Evolutionary conservation across 53 echinoderm and acorn worm species (phyloP).

Genomic region (Holothuria leucospilota): DNA sequence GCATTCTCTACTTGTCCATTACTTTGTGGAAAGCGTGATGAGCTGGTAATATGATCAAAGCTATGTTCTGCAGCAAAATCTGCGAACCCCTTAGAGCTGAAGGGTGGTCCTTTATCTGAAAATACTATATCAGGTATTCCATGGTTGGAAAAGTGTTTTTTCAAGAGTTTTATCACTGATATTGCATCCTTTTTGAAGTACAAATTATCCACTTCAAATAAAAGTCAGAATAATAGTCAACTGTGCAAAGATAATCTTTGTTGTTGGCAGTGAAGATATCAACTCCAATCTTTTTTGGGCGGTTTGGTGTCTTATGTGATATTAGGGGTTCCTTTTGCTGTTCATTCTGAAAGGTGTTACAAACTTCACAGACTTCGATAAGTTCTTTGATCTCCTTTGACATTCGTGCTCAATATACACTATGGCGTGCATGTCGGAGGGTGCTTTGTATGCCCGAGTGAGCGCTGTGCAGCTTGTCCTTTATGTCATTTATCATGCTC

Average conservation of each 20-base stretch:
- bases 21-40: constrained; percentile 63
- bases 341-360: too few species aligned
- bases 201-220: constrained; percentile 64
- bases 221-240: constrained; percentile 70
- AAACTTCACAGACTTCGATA: too few species aligned
- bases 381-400: constrained; percentile 39
- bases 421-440: constrained; percentile 63
- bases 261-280: constrained; percentile 40
- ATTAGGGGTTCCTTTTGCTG: too few species aligned
- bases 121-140: constrained; percentile 49
- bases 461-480: constrained; percentile 64
- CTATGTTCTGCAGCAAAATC: constrained; percentile 50
- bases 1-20: constrained; percentile 64
- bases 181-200: constrained; percentile 51
- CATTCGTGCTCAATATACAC: constrained; percentile 67
- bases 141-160: constrained; percentile 60
- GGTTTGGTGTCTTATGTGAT: too few species aligned
- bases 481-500: constrained; percentile 54
- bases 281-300: too few species aligned
- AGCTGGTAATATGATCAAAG: constrained; percentile 56
- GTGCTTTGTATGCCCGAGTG: constrained; percentile 73
- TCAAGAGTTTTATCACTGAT: constrained; percentile 49
- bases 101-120: constrained; percentile 60
- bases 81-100: constrained; percentile 47
- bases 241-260: constrained; percentile 54